phyloP scores from a whole-genome alignment of 1,140 invertebrate genomes.

The Calliphora vicina region DNA sequence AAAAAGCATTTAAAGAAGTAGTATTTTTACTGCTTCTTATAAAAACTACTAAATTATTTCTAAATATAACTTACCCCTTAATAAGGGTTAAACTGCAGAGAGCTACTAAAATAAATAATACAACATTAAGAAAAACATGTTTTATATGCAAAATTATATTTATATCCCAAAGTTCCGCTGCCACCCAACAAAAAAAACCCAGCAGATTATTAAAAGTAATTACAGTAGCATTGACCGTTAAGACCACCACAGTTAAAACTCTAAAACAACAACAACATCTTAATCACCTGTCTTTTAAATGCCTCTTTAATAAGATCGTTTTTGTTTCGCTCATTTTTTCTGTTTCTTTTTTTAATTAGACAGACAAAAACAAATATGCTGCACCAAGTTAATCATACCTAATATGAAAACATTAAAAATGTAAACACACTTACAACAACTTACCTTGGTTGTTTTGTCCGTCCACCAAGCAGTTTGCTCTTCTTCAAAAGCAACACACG shows the following conservation, averaged over 20 bases:
- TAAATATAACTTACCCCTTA: no score
- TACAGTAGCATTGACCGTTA: not conserved
- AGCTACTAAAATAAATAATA: no score
- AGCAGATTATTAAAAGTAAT: not conserved
- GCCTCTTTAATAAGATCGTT: constrained; percentile 3
- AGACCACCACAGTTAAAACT: no score
- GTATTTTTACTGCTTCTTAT: no score
- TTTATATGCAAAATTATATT: no score
- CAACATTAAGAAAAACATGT: no score
- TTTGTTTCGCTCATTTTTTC: not conserved
- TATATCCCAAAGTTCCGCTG: not conserved
- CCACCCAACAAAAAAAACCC: not conserved
- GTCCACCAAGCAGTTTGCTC: no score
- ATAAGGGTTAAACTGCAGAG: no score
- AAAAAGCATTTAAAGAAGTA: no score
- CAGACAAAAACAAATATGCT: not conserved
- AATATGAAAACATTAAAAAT: not conserved
- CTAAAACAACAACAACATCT: not conserved
- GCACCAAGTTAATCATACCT: not conserved
- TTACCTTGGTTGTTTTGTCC: not conserved
- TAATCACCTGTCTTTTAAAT: constrained; percentile 1
- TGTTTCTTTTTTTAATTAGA: not conserved
- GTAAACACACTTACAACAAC: not conserved
- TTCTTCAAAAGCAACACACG: no score
- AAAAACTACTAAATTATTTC: no score